phyloP scores from a whole-genome alignment of 2,888 invertebrate genomes.

The Rapana venosa region DNA sequence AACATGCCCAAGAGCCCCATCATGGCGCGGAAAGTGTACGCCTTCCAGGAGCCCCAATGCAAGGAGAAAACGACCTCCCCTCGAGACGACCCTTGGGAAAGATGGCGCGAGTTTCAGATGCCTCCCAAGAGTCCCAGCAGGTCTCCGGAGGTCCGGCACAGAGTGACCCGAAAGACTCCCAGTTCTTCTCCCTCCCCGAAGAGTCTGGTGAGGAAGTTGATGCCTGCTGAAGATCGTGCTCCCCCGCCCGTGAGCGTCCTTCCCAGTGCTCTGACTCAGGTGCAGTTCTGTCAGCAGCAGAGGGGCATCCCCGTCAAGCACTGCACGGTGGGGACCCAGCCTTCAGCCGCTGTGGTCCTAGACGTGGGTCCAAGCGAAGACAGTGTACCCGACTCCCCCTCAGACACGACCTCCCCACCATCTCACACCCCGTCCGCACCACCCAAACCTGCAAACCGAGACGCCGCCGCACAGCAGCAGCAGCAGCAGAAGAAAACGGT shows the following conservation, averaged over 20 bases:
- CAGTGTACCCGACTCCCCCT: neutral
- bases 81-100: neutral
- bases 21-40: constrained; percentile 25
- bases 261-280: neutral
- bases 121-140: constrained; percentile 4
- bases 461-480: neutral
- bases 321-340: constrained; percentile 32
- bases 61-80: neutral
- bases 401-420: neutral
- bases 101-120: constrained; percentile 26
- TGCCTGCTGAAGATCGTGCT: neutral
- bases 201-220: constrained; percentile 34
- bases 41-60: constrained; percentile 19
- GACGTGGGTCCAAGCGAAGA: neutral
- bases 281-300: constrained; percentile 29
- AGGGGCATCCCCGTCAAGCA: constrained; percentile 37
- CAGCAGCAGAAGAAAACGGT: neutral
- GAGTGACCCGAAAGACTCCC: constrained; percentile 1
- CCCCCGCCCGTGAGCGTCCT: neutral
- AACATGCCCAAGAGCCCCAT: constrained; percentile 33
- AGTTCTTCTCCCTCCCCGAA: constrained; percentile 37
- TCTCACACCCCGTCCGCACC: neutral
- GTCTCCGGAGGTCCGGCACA: constrained; percentile 17
- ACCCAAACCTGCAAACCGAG: neutral
- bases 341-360: constrained; percentile 37